Evolutionary conservation across 2,797 vertebrate species (phyloP), one percentile per base, ranked within the genome.

Genomic region (Chrysocyon brachyurus): DNA sequence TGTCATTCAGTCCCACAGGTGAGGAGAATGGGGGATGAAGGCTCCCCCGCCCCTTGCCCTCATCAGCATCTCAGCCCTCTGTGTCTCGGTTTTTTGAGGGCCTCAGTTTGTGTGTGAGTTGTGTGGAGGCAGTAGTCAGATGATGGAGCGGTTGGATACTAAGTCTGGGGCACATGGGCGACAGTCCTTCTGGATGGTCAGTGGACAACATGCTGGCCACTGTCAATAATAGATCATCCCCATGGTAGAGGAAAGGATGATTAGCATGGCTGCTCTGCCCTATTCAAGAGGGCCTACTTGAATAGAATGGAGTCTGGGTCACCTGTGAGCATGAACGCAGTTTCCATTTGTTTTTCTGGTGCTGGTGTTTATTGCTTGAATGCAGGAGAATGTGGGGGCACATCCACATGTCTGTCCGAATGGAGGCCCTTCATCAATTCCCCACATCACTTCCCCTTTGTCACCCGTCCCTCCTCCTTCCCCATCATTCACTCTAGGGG

Each of bases 11-110:
- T 49, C 46, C 28, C n/a, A 19, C 10, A 54, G 73, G 81, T 46
- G 33, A 92, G 75, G 66, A 88, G 59, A 84, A 56, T 15, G 78
- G 82, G 3, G 22, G 52, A 49, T 59, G 66, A 70, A 92, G 24
- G 4, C 72, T 61, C 2, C 5, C 36, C 3, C 6, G 1, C 2
- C 56, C 46, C 14, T 8, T 0, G 9, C 9, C 15, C 7, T 12
- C 36, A 6, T 79, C 19, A 24, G 14, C 52, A 31, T 36, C 33
- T 12, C 36, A 63, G 11, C 12, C 22, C 15, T 87, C 11, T 14
- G 49, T n/a, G 6, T 22, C 40, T 14, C 5, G 19, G n/a, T 22
- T 87, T 94, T 73, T 49, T 83, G 85, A 85, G 91, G 84, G 28
- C 15, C 59, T 78, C 8, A 57, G 15, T 14, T 5, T 85, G 64